These are phyloP conservation scores for Hemicentrotus pulcherrimus DNA, from an alignment of 35 echinoderm and acorn worm genomes.

Conservation along the genomic window DNA sequence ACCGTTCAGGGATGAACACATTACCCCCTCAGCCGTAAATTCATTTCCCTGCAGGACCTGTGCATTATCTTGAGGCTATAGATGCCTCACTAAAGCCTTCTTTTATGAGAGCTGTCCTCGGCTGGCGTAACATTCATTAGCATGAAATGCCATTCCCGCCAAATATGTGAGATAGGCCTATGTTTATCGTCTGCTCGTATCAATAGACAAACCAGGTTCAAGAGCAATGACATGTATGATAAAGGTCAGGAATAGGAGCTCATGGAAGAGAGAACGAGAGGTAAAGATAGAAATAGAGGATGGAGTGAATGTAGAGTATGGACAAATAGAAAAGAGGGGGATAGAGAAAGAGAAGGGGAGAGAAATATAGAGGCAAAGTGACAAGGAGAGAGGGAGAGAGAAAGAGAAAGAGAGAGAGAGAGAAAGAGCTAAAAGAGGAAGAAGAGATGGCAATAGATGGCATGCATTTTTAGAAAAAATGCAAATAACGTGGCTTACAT, in stretches of 20 bases:
- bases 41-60: background rate
- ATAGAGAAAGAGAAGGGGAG: background rate
- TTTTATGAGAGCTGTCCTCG: conserved; percentile 2
- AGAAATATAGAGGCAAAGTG: background rate
- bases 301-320: background rate
- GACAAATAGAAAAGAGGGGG: background rate
- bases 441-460: no score
- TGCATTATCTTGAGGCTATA: background rate
- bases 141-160: conserved; percentile 26
- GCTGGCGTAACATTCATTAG: conserved; percentile 12
- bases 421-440: no score
- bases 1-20: background rate
- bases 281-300: background rate
- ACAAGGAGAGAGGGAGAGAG: background rate
- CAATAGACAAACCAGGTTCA: background rate
- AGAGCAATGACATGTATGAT: background rate
- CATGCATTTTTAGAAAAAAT: no score
- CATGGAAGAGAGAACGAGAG: background rate
- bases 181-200: conserved; percentile 15
- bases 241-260: background rate
- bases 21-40: background rate
- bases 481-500: no score
- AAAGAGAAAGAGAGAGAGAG: background rate
- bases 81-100: background rate
- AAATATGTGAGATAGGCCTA: conserved; percentile 30